A percentile compares a stretch with the other conserved stretches of the same genome.
These are phyloP conservation scores for Vulpes lagopus DNA, from an alignment of 2,113 vertebrate genomes.

Conservation along the genomic window DNA sequence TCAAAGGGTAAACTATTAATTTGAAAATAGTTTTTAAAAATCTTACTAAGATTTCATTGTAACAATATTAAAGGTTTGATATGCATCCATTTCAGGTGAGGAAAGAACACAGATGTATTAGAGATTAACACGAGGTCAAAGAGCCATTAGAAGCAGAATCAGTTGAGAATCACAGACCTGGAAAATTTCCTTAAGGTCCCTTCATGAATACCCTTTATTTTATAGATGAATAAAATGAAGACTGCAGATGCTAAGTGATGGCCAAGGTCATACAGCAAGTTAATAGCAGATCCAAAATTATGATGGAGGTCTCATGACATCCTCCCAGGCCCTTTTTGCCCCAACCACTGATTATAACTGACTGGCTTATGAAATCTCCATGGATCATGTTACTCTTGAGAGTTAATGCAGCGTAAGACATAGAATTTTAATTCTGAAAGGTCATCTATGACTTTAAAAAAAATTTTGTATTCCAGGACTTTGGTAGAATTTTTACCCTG, in stretches of 20 bases:
- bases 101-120: constrained; percentile 6
- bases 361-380: constrained; percentile 49
- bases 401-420: constrained; percentile 1
- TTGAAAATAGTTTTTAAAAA: background rate
- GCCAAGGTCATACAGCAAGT: constrained; percentile 67
- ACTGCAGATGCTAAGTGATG: constrained; percentile 40
- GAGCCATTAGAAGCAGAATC: constrained; percentile 7
- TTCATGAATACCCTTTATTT: constrained; percentile 15
- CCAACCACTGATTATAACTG: constrained; percentile 50
- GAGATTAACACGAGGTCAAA: constrained; percentile 58
- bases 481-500: background rate
- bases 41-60: background rate
- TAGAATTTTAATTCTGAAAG: constrained; percentile 36
- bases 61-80: constrained; percentile 40
- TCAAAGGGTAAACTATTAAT: background rate
- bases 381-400: constrained; percentile 16
- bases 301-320: constrained; percentile 46
- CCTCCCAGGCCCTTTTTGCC: background rate
- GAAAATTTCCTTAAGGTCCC: constrained; percentile 46
- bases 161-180: background rate
- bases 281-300: constrained; percentile 49
- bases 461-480: background rate
- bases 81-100: constrained; percentile 4
- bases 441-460: constrained; percentile 2
- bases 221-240: constrained; percentile 51